phyloP scores from a whole-genome alignment of 2,888 invertebrate genomes.

The Idaea straminata region DNA sequence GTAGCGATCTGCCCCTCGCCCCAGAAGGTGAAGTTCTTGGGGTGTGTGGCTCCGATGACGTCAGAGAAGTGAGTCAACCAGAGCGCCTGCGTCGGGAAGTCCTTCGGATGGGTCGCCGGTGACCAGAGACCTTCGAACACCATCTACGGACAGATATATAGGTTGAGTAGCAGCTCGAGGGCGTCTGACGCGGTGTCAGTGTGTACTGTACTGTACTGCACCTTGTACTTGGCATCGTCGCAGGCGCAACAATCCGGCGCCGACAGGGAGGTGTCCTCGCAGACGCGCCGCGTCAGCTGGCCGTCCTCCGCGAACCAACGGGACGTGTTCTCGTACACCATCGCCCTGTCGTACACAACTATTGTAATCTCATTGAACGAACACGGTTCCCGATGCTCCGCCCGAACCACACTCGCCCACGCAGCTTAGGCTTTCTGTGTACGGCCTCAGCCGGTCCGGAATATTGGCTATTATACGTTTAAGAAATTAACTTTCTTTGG shows the following conservation, averaged over 20 bases:
- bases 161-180: not conserved
- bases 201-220: constrained; percentile 41
- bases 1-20: constrained; percentile 92
- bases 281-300: constrained; percentile 87
- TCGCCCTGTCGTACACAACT: constrained; percentile 81
- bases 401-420: too few species aligned
- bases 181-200: not conserved
- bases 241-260: constrained; percentile 91
- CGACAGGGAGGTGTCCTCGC: constrained; percentile 84
- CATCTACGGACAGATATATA: constrained; percentile 69
- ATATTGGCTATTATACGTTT: too few species aligned
- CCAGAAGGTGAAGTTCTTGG: constrained; percentile 94
- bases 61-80: constrained; percentile 98
- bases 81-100: constrained; percentile 91
- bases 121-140: constrained; percentile 98
- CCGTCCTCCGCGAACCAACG: constrained; percentile 96
- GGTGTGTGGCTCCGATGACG: constrained; percentile 96
- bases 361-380: not conserved
- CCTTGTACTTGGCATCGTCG: constrained; percentile 97
- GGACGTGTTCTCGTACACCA: constrained; percentile 89
- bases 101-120: constrained; percentile 95
- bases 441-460: too few species aligned
- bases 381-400: too few species aligned
- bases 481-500: too few species aligned
- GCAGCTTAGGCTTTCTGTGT: too few species aligned